These are phyloP conservation scores for Drosophila testacea DNA, from an alignment of 2,888 invertebrate species.

Conservation along the genomic window DNA sequence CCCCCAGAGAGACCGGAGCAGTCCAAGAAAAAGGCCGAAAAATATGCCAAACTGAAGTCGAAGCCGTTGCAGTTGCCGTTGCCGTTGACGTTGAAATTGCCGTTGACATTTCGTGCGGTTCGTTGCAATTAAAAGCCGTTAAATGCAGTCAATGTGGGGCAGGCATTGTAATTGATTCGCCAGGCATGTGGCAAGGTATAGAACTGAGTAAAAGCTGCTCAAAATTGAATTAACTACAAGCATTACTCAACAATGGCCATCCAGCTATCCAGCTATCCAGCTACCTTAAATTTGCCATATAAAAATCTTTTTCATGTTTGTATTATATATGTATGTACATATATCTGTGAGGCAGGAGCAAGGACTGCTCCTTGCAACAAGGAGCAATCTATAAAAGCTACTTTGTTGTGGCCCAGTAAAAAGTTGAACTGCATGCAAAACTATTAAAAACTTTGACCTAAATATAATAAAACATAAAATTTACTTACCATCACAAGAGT, in stretches of 20 bases:
- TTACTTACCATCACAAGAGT: constrained; percentile 52
- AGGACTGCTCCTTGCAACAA: constrained; percentile 27
- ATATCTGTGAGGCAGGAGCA: not conserved
- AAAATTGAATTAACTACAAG: constrained; percentile 40
- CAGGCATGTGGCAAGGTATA: constrained; percentile 38
- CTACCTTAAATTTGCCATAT: constrained; percentile 62
- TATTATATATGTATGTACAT: constrained; percentile 30
- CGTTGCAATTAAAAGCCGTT: constrained; percentile 71
- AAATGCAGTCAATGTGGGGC: constrained; percentile 55
- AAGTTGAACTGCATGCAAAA: constrained; percentile 58
- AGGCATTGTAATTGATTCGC: constrained; percentile 70
- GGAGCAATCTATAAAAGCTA: constrained; percentile 42
- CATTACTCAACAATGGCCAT: constrained; percentile 23
- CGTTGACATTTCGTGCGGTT: constrained; percentile 76
- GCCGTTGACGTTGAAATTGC: constrained; percentile 52
- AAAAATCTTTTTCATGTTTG: constrained; percentile 54
- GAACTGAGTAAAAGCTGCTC: constrained; percentile 19
- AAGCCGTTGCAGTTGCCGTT: constrained; percentile 33
- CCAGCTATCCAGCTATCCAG: constrained; percentile 2
- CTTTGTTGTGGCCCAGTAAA: constrained; percentile 42
- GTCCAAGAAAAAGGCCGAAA: constrained; percentile 41
- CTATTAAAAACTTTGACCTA: constrained; percentile 80
- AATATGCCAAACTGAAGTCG: constrained; percentile 52
- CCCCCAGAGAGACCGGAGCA: constrained; percentile 12
- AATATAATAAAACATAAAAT: constrained; percentile 77